Evolutionary conservation across 1,140 invertebrate genomes (phyloP), one percentile per base, ranked within the genome.

Genomic region (Scaptomyza hsui): DNA sequence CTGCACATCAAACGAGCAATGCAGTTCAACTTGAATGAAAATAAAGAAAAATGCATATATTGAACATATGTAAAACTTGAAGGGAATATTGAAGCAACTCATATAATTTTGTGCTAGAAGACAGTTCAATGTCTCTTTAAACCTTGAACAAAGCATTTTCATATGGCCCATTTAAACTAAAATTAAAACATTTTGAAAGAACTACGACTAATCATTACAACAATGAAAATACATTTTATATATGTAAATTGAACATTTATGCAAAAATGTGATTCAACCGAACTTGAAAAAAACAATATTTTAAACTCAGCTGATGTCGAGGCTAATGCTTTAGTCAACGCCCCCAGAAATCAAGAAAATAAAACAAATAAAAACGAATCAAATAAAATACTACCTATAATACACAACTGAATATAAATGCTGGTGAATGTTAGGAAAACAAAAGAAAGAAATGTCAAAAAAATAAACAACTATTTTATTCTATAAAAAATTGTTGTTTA

Each of bases 231-330:
- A 24, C 44, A 64, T 70, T 70, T 64, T 42, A 70, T 64, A 42
- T 62, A 53, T 69, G 67, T 18, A 57, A 71, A 71, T 71, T 71
- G 62, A 64, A 52, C 65, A 71, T 65, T 65, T 71, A 71, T 71
- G 68, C 68, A 71, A 71, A 71, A 71, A 71, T 71, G 65, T 71
- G 68, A 59, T 70, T 64, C 61, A 62, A 41, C 62, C 59, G 65
- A 70, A 70, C 51, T 70, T 70, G 67, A 70, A 61, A 71, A 71
- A 62, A 64, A 35, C 55, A 42, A 70, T 70, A 62, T 18, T 12
- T 5, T 12, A 10, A 45, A 21, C 35, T n/a, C 12, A 6, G 10
- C 1, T 7, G 13, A 64, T 32, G 10, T 7, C 12, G 44, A 56
- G 26, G 32, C 29, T 48, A 44, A 10, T 18, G 64, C 51, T 62